A percentile compares a stretch with the other conserved stretches of the same genome.
phyloP scores from a whole-genome alignment of 2,888 invertebrate species.

The Dicranocentrus wangi region DNA sequence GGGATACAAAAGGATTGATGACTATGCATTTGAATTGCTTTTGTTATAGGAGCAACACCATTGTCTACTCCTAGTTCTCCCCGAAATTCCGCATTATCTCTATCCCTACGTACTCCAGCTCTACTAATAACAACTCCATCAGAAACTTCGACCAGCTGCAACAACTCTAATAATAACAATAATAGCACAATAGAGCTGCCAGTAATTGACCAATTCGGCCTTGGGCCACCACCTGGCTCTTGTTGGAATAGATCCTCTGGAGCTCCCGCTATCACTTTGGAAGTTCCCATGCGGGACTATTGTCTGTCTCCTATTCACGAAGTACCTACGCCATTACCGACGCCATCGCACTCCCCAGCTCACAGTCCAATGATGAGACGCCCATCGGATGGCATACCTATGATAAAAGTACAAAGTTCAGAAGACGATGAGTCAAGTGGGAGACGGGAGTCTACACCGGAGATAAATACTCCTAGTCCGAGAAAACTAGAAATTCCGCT shows the following conservation, averaged over 20 bases:
- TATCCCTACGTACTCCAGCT: conserved; percentile 73
- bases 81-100: conserved; percentile 80
- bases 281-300: conserved; percentile 81
- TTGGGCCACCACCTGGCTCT: conserved; percentile 60
- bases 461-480: conserved; percentile 26
- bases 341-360: conserved; percentile 81
- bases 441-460: conserved; percentile 36
- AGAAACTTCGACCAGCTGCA: conserved; percentile 18
- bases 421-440: conserved; percentile 67
- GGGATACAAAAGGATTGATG: too few relatives aligned
- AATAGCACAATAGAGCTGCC: conserved; percentile 71
- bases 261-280: conserved; percentile 84
- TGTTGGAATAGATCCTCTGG: conserved; percentile 78
- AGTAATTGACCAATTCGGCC: conserved; percentile 71
- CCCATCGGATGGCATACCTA: conserved; percentile 59
- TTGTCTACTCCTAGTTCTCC: conserved; percentile 79
- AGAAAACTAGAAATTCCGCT: conserved; percentile 64
- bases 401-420: conserved; percentile 70
- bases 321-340: conserved; percentile 79
- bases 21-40: conserved; percentile 6
- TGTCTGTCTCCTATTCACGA: conserved; percentile 87
- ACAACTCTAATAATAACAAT: conserved; percentile 32
- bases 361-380: conserved; percentile 80
- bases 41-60: conserved; percentile 71
- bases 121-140: conserved; percentile 71